phyloP scores from a whole-genome alignment of 2,888 invertebrate genomes.

The Druceiella hillmani region DNA sequence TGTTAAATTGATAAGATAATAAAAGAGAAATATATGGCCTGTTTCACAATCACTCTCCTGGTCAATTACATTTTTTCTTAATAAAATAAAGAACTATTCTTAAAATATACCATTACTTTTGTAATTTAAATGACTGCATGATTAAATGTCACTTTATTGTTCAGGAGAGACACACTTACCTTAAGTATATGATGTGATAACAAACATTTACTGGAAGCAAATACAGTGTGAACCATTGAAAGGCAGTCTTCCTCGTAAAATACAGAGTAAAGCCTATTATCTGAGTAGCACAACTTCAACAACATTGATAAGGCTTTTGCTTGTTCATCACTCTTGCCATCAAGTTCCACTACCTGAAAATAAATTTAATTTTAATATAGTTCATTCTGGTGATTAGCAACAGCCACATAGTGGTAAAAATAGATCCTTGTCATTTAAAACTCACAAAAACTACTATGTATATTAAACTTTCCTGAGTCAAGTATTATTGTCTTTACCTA shows the following conservation, averaged over 20 bases:
- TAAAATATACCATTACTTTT: too few species aligned
- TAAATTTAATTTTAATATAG: too few species aligned
- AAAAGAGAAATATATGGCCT: background rate
- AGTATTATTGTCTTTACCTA: too few species aligned
- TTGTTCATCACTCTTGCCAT: conserved; percentile 53
- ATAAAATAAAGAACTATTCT: too few species aligned
- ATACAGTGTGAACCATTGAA: conserved; percentile 55
- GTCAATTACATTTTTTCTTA: background rate
- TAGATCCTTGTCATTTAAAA: too few species aligned
- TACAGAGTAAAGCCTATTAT: conserved; percentile 55
- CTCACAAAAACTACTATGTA: too few species aligned
- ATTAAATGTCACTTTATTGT: too few species aligned
- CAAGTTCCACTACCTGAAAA: conserved; percentile 59
- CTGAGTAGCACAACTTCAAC: conserved; percentile 53
- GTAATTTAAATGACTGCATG: too few species aligned
- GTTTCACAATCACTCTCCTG: background rate
- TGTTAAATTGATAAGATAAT: too few species aligned
- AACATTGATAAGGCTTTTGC: conserved; percentile 56
- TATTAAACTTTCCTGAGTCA: too few species aligned
- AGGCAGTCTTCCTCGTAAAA: conserved; percentile 53
- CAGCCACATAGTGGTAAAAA: too few species aligned
- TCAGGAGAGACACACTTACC: conserved; percentile 32
- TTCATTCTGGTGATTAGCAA: too few species aligned
- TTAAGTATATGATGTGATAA: conserved; percentile 56
- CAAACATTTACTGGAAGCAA: conserved; percentile 53